Evolutionary conservation across 2,113 vertebrate species (phyloP), one percentile per base, ranked within the genome.

Genomic region (Pangasianodon gigas): DNA sequence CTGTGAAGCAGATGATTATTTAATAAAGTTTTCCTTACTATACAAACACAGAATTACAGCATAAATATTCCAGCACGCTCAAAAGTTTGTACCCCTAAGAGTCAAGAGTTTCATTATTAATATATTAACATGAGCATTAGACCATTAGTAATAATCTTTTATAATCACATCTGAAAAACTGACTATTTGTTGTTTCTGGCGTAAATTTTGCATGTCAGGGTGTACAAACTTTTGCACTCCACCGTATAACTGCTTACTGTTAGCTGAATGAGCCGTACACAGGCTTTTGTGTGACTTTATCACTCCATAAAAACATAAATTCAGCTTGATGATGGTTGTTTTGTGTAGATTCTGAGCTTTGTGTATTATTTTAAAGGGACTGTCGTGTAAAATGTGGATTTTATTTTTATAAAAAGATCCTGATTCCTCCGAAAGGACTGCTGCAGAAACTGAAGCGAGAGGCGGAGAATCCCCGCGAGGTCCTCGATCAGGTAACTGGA

Each of bases 381-480:
- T 13, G 10, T 67, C 11, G 69, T 74, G 69, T 74, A 37, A 74
- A 32, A n/a, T 16, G 7, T 62, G 19, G 21, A 51, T 14, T 51
- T 79, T 56, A 37, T 37, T 37, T 37, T 21, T 1, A 37, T 1
- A 51, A 8, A 51, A 29, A 96, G 98, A 98, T 99, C 94, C 92
- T 99, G 93, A 99, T 99, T 90, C 98, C 98, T 18, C 98, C 98
- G 0, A 99, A 99, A 94, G 98, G 98, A 52, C 95, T 99, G 8
- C 96, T 99, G 90, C 87, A 92, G 89, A 99, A 99, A 92, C 96
- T 99, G 86, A 99, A 99, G 95, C 97, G 94, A 86, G 98, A 99
- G 88, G 97, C 98, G 0, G 98, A 99, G 94, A 98, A 99, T 92
- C 97, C 98, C 58, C 96, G 97, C 91, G 98, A 99, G 88, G 98